Conservation (phyloP, 2,113 vertebrate species). For the Prunella fulvescens region DNA sequence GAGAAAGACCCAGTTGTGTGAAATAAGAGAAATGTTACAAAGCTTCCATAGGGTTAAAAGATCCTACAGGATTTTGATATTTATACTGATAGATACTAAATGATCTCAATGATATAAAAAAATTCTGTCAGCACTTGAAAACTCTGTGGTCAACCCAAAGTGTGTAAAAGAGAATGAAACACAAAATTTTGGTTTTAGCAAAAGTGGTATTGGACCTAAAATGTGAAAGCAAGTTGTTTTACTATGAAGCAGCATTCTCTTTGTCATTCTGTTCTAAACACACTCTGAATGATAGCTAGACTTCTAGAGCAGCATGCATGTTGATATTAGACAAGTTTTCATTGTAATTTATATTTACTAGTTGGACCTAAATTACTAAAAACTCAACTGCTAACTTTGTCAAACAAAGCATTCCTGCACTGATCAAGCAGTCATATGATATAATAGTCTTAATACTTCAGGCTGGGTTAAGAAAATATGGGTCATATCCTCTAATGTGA, state of each 20-base stretch:
- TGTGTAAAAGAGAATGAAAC: neutral
- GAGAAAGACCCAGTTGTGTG: neutral
- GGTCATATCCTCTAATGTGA: neutral
- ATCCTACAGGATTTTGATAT: neutral
- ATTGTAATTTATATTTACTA: neutral
- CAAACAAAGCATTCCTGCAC: neutral
- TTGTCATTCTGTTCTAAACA: neutral
- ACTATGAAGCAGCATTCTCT: neutral
- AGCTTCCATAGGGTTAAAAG: neutral
- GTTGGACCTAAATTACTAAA: neutral
- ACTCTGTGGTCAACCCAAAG: neutral
- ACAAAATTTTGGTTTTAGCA: neutral
- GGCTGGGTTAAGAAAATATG: neutral
- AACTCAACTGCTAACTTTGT: neutral
- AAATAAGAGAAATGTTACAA: neutral
- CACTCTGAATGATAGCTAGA: neutral
- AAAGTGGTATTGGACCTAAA: neutral
- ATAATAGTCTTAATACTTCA: neutral
- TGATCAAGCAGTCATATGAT: neutral
- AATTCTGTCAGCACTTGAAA: neutral
- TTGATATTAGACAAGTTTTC: neutral
- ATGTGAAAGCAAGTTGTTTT: neutral
- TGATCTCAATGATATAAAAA: neutral
- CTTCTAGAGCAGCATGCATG: neutral
- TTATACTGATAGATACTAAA: neutral